These are phyloP conservation scores for Aphelinus atriplicis DNA, from an alignment of 1,140 invertebrate genomes.

Conservation along the genomic window DNA sequence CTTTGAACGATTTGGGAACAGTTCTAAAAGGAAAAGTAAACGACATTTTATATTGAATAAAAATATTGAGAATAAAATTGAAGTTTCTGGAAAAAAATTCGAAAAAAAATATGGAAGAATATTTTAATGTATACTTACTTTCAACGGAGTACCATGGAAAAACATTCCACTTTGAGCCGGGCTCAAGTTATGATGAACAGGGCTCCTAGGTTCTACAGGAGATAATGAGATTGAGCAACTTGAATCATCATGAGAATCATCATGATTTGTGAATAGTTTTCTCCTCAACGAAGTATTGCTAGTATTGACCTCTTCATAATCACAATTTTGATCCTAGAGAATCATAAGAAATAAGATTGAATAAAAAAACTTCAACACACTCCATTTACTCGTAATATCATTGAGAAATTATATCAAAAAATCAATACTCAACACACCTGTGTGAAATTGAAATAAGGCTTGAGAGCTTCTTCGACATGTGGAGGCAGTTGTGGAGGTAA, in stretches of 20 bases:
- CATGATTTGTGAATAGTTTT: constrained; percentile 59
- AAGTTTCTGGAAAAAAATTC: neutral
- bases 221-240: constrained; percentile 46
- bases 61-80: constrained; percentile 4
- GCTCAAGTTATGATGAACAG: constrained; percentile 45
- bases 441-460: constrained; percentile 71
- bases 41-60: constrained; percentile 8
- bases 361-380: no score
- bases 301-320: constrained; percentile 55
- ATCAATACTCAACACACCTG: constrained; percentile 57
- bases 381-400: no score
- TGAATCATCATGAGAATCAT: constrained; percentile 51
- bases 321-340: constrained; percentile 58
- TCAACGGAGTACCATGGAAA: constrained; percentile 51
- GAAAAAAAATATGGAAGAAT: no score
- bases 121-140: constrained; percentile 43
- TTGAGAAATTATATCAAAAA: no score
- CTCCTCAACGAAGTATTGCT: constrained; percentile 60
- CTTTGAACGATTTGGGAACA: constrained; percentile 36
- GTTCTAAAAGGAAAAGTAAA: constrained; percentile 31
- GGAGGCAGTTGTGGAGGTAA: constrained; percentile 69
- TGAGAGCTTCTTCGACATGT: constrained; percentile 70
- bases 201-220: constrained; percentile 46
- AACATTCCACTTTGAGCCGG: constrained; percentile 60
- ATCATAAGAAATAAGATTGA: no score